phyloP scores from a whole-genome alignment of 2,113 vertebrate species.

The Festucalex cinctus region DNA sequence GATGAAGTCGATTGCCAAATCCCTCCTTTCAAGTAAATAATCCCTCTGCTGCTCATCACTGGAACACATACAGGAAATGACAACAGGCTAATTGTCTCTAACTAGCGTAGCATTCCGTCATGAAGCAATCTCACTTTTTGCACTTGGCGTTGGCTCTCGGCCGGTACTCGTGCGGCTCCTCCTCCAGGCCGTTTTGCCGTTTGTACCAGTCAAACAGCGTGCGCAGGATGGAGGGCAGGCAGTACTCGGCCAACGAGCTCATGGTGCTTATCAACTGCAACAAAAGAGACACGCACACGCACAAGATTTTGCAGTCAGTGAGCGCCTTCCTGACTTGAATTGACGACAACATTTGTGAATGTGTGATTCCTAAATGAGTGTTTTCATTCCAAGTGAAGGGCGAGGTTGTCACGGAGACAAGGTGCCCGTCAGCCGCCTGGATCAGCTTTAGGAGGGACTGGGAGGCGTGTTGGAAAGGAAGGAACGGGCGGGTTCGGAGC shows the following conservation, averaged over 20 bases:
- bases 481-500: conserved; percentile 80
- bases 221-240: conserved; percentile 92
- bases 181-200: conserved; percentile 93
- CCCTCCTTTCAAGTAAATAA: conserved; percentile 95
- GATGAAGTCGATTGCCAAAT: conserved; percentile 98
- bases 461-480: conserved; percentile 70
- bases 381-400: background rate
- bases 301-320: conserved; percentile 30
- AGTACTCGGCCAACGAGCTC: conserved; percentile 97
- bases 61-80: conserved; percentile 48
- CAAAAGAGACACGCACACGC: conserved; percentile 32
- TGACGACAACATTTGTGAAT: conserved; percentile 4
- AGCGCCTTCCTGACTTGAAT: conserved; percentile 50
- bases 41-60: conserved; percentile 96
- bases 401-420: conserved; percentile 1
- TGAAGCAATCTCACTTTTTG: conserved; percentile 79
- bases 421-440: conserved; percentile 42
- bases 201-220: conserved; percentile 98
- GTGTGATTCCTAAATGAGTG: background rate
- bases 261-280: conserved; percentile 91
- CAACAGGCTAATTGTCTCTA: conserved; percentile 11
- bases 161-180: conserved; percentile 91
- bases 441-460: conserved; percentile 11
- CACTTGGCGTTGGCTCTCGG: conserved; percentile 93
- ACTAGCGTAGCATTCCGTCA: background rate